Evolutionary conservation across 1,140 invertebrate genomes (phyloP).

Genomic region (Sycophila sp.): DNA sequence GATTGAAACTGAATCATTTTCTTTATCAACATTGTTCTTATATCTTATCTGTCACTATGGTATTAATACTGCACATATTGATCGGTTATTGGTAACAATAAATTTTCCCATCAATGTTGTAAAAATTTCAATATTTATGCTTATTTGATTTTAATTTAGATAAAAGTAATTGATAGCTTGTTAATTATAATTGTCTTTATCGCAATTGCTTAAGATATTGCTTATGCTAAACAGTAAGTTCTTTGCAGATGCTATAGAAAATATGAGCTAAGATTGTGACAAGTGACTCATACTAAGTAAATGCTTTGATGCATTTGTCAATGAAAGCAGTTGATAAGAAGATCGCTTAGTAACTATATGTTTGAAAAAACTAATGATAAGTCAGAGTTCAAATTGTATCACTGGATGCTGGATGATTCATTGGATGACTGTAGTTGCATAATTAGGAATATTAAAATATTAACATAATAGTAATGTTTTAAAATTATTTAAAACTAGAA

Average conservation of each 20-base stretch:
- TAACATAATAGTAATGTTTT: background rate
- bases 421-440: background rate
- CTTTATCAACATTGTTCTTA: conserved; percentile 17
- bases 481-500: too few species aligned
- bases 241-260: background rate
- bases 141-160: background rate
- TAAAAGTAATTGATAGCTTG: background rate
- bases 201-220: background rate
- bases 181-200: conserved; percentile 3
- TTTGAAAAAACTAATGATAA: conserved; percentile 7
- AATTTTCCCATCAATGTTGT: too few species aligned
- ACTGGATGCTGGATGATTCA: background rate
- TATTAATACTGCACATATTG: conserved; percentile 4
- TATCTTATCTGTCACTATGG: conserved; percentile 30
- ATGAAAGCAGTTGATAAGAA: conserved; percentile 17
- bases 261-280: background rate
- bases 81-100: conserved; percentile 1
- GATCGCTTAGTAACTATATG: background rate
- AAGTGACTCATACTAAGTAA: conserved; percentile 29
- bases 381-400: background rate
- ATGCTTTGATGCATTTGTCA: conserved; percentile 1
- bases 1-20: background rate
- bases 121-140: too few species aligned
- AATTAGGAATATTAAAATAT: background rate
- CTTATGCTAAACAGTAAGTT: background rate